These are phyloP conservation scores for Sceloporus undulatus DNA, from an alignment of 2,113 vertebrate species.

Conservation along the genomic window DNA sequence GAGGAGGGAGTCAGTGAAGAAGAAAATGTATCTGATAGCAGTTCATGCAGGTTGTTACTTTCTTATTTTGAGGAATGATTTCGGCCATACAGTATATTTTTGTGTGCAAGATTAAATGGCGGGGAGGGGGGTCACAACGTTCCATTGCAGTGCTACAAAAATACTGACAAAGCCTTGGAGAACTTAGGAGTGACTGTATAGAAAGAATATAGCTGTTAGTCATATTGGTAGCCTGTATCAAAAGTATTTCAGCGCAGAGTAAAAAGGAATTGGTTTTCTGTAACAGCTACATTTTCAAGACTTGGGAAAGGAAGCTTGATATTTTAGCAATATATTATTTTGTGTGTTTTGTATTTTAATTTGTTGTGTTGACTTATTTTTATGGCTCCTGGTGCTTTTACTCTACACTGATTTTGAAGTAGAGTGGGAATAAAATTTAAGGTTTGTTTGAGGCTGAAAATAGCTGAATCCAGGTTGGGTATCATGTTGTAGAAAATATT, in stretches of 20 bases:
- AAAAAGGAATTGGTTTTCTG: neutral
- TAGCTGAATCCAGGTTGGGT: neutral
- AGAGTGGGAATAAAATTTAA: neutral
- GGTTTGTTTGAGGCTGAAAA: neutral
- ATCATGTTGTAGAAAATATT: neutral
- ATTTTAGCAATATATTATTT: neutral
- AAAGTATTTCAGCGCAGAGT: neutral
- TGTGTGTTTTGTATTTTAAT: neutral
- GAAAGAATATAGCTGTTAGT: conserved; percentile 3
- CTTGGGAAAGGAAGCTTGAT: neutral
- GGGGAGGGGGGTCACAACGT: neutral
- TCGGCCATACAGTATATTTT: conserved; percentile 17
- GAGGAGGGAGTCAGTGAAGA: conserved; percentile 84
- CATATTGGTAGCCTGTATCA: neutral
- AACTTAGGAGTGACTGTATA: neutral
- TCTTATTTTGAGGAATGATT: conserved; percentile 63
- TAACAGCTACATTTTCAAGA: conserved; percentile 1
- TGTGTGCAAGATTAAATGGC: neutral
- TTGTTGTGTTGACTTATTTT: conserved; percentile 6
- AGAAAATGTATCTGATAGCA: conserved; percentile 92
- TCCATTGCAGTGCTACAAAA: conserved; percentile 41
- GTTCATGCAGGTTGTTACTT: conserved; percentile 92
- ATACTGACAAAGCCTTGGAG: conserved; percentile 14
- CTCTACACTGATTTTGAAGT: neutral
- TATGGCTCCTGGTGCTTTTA: neutral